A percentile compares a stretch with the other conserved stretches of the same genome.
phyloP scores from a whole-genome alignment of 2,113 vertebrate genomes.

The Ceyx cyanopectus region DNA sequence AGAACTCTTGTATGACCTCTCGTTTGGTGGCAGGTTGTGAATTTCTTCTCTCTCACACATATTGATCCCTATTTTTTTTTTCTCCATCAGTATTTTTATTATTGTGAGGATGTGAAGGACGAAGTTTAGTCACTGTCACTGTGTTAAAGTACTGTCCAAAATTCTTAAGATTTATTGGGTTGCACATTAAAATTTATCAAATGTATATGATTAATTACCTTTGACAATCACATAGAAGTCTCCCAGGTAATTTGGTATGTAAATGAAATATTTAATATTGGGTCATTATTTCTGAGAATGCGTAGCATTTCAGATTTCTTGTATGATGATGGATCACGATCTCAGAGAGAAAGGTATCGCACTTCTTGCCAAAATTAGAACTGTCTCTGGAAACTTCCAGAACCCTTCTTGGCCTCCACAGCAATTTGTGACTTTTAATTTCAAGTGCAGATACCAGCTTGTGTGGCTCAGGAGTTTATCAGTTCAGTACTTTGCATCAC shows the following conservation, averaged over 20 bases:
- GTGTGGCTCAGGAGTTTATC: background rate
- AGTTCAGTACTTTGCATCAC: background rate
- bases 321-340: background rate
- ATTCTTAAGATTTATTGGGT: background rate
- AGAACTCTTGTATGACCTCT: background rate
- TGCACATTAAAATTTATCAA: slow-evolving; percentile 2
- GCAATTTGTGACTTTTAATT: background rate
- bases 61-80: background rate
- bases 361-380: background rate
- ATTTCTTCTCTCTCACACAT: background rate
- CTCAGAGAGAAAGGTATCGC: background rate
- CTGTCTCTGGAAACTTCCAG: background rate
- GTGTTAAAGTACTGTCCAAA: background rate
- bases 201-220: background rate
- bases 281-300: background rate
- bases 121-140: background rate
- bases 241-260: background rate
- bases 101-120: background rate
- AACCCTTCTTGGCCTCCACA: background rate
- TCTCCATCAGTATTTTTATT: background rate
- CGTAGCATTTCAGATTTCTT: background rate
- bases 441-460: background rate
- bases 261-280: slow-evolving; percentile 5
- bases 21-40: background rate
- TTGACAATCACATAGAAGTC: background rate